A percentile compares a stretch with the other conserved stretches of the same genome.
These are phyloP conservation scores for Drosophila meridiana DNA, from an alignment of 2,888 invertebrate genomes.

Conservation along the genomic window DNA sequence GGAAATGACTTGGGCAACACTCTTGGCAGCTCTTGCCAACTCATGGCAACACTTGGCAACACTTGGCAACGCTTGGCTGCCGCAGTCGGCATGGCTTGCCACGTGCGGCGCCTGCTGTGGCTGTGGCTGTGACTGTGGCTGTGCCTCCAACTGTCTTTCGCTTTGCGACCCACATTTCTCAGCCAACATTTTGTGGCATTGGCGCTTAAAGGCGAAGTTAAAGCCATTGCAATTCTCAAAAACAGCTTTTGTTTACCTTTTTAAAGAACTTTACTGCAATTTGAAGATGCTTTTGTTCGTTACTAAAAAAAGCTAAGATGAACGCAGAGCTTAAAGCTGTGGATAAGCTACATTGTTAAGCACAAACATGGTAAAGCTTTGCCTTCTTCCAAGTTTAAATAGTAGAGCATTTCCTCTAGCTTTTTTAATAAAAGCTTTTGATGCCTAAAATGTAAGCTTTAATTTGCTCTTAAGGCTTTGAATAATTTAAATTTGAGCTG, in stretches of 20 bases:
- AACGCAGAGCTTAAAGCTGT: not conserved
- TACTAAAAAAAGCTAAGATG: not conserved
- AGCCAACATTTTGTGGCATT: not conserved
- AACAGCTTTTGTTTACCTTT: not conserved
- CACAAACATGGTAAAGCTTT: not conserved
- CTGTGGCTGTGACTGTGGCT: not conserved
- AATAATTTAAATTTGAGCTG: not conserved
- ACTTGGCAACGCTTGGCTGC: constrained; percentile 24
- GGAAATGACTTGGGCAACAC: constrained; percentile 17
- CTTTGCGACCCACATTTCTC: not conserved
- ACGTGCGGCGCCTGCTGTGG: constrained; percentile 13
- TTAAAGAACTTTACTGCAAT: not conserved
- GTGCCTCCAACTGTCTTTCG: not conserved
- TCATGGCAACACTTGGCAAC: constrained; percentile 22
- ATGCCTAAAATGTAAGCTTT: not conserved
- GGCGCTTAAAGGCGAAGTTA: not conserved
- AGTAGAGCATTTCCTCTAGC: not conserved
- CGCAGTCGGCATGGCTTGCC: not conserved
- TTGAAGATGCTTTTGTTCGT: not conserved
- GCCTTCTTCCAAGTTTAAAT: not conserved
- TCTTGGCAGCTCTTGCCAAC: constrained; percentile 11
- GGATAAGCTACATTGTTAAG: not conserved
- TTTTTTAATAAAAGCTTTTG: not conserved
- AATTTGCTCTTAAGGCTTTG: not conserved
- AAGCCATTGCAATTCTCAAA: not conserved